These are phyloP conservation scores for Squalus acanthias DNA, from an alignment of 2,797 vertebrate genomes.

Conservation along the genomic window DNA sequence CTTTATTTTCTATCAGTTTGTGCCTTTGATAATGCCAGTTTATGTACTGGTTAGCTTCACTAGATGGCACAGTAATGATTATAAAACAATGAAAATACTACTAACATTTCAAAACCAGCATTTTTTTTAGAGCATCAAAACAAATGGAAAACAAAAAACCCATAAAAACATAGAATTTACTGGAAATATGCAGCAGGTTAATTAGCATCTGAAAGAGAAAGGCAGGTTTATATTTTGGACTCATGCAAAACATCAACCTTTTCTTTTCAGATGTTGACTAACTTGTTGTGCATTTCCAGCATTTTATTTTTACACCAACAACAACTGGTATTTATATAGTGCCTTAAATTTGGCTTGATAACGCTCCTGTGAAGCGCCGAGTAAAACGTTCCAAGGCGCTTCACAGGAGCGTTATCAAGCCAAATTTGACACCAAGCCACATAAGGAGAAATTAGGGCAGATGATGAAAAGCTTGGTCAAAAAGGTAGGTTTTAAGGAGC, in stretches of 20 bases:
- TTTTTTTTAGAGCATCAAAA: background rate
- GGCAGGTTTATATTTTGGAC: background rate
- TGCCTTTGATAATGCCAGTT: background rate
- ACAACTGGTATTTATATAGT: background rate
- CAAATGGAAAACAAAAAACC: background rate
- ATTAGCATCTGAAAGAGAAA: background rate
- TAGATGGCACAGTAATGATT: background rate
- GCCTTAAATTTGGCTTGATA: background rate
- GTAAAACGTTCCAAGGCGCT: no score
- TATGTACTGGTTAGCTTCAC: background rate
- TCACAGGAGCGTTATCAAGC: no score
- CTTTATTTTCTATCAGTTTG: background rate
- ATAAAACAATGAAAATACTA: background rate
- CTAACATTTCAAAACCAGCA: background rate
- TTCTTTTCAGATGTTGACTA: background rate
- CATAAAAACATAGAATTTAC: background rate
- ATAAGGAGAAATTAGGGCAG: no score
- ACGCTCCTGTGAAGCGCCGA: no score
- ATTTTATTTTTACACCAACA: background rate
- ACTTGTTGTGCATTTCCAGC: background rate
- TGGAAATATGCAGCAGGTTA: background rate
- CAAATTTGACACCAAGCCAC: no score
- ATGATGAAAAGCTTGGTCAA: no score
- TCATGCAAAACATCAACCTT: background rate
- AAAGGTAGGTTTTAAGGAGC: no score